Evolutionary conservation across 2,797 vertebrate genomes (phyloP), one percentile per base, ranked within the genome.

Genomic region (Poecilia velifera): DNA sequence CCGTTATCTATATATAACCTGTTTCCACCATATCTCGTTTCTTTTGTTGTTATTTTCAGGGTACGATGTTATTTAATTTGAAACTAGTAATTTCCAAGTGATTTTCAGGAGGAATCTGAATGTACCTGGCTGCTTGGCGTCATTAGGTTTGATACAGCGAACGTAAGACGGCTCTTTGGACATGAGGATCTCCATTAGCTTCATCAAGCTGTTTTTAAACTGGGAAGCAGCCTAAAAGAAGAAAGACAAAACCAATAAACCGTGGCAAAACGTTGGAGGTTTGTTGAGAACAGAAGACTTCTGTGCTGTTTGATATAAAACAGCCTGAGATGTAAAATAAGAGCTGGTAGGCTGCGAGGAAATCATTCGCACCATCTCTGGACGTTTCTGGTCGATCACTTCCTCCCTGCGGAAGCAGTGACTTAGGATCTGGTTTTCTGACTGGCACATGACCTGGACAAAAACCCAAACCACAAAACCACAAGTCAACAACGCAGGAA

Each of bases 141-240:
- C 98, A 5, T 99, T 99, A 0, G 98, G 98, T 90, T 99, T 99
- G 84, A 99, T 98, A 89, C 98, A 99, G 80, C 98, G 98, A 45
- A 99, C 93, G 28, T 99, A 99, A 16, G 98, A 98, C 0, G 98
- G 98, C 57, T 99, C 97, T 94, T 99, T 99, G 47, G 97, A 98
- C 96, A 97, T 97, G 74, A 99, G 96, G 82, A 98, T 99, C 86
- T 99, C 98, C 95, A 98, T 97, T 0, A 99, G 96, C 88, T 98
- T 98, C 86, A 96, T 92, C 82, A 99, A 95, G 89, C 98, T 99
- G 93, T 96, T 97, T 94, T 98, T 99, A 92, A 99, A 99, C 93
- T 99, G 97, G 51, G 97, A 98, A 82, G 97, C 98, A 70, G 97
- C 97, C 98, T 99, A 89, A 25, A 72, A 16, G 34, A 77, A 75